Percentiles rank a stretch among this genome's conserved stretches.
Evolutionary conservation across 2,113 vertebrate genomes (phyloP).

Genomic region (Micromys minutus): DNA sequence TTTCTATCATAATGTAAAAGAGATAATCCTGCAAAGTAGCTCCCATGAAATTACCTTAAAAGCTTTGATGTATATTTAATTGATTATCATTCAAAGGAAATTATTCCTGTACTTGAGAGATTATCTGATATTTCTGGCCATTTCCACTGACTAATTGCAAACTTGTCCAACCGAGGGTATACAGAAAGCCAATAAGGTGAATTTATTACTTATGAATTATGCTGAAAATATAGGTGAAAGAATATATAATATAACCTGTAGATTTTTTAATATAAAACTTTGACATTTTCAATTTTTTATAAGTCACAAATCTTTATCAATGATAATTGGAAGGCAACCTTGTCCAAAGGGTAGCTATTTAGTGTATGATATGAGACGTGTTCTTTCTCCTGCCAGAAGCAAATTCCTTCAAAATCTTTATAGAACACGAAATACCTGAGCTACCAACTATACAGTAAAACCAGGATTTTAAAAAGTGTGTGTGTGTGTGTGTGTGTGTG

Average conservation of each 20-base stretch:
- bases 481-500: background rate
- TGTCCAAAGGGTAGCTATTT: background rate
- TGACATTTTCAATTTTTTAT: background rate
- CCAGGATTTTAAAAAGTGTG: background rate
- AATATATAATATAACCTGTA: background rate
- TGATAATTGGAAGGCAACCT: background rate
- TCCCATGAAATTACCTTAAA: slow-evolving; percentile 57
- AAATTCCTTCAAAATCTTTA: slow-evolving; percentile 22
- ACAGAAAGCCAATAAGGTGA: background rate
- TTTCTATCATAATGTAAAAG: slow-evolving; percentile 35
- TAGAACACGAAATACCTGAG: background rate
- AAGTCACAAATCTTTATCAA: background rate
- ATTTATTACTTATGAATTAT: slow-evolving; percentile 46
- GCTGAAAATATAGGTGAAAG: slow-evolving; percentile 22
- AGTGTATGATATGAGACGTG: background rate
- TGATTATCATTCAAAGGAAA: slow-evolving; percentile 55
- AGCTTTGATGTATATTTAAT: slow-evolving; percentile 58
- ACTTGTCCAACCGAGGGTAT: background rate
- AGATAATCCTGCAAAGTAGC: slow-evolving; percentile 34
- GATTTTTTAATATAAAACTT: slow-evolving; percentile 8
- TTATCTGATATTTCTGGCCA: slow-evolving; percentile 42
- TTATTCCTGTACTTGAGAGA: slow-evolving; percentile 22
- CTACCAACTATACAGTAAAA: slow-evolving; percentile 21
- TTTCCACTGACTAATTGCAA: slow-evolving; percentile 35
- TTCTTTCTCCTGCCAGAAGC: background rate